A percentile compares a stretch with the other conserved stretches of the same genome.
phyloP scores from a whole-genome alignment of 2,113 vertebrate species.

The Scalopus aquaticus region DNA sequence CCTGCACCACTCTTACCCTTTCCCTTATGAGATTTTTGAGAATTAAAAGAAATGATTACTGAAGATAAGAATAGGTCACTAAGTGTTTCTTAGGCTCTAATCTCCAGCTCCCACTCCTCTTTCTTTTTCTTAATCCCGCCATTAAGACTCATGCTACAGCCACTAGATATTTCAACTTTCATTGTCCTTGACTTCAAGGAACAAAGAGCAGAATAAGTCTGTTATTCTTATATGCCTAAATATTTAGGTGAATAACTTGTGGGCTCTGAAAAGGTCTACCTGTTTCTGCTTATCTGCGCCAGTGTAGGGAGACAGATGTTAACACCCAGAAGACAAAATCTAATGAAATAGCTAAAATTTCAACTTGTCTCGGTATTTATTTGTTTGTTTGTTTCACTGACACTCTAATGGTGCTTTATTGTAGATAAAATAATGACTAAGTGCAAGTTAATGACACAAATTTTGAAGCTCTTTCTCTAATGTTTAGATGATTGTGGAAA shows the following conservation, averaged over 20 bases:
- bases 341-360: neutral
- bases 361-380: neutral
- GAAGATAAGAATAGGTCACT: neutral
- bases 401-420: neutral
- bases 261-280: neutral
- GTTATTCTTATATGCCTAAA: neutral
- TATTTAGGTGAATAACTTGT: neutral
- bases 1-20: neutral
- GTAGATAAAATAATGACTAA: slow-evolving; percentile 1
- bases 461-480: neutral
- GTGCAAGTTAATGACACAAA: neutral
- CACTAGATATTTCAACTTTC: neutral
- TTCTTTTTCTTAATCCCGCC: neutral
- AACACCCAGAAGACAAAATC: neutral
- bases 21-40: neutral
- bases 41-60: neutral
- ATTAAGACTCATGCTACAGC: neutral
- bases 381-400: neutral
- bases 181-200: slow-evolving; percentile 7
- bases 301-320: neutral
- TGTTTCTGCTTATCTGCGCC: neutral
- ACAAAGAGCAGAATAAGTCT: neutral
- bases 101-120: neutral
- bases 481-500: neutral
- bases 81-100: neutral